These are phyloP conservation scores for Scolopax bukidnonensis DNA, from an alignment of 2,797 vertebrate genomes.

Conservation along the genomic window DNA sequence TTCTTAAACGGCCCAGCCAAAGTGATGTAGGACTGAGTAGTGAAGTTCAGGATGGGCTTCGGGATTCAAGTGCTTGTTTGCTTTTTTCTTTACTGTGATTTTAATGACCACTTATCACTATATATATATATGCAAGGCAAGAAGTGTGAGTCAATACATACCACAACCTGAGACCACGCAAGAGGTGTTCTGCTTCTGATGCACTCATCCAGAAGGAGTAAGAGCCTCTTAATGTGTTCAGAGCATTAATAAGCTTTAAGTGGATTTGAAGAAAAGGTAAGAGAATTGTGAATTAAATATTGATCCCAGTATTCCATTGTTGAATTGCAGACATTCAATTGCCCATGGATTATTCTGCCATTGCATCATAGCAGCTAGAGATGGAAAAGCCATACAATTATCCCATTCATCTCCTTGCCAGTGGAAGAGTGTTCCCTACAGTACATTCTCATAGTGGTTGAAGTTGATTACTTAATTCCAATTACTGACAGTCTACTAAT, in stretches of 20 bases:
- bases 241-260: slow-evolving; percentile 46
- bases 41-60: not conserved
- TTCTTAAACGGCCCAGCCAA: not conserved
- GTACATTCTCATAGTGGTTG: not conserved
- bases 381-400: slow-evolving; percentile 28
- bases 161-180: not conserved
- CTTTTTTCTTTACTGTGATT: not conserved
- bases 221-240: slow-evolving; percentile 24
- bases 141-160: not conserved
- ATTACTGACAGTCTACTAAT: slow-evolving; percentile 67
- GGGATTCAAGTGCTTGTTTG: not conserved
- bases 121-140: not conserved
- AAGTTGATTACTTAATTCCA: slow-evolving; percentile 66
- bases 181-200: not conserved
- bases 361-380: not conserved
- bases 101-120: not conserved
- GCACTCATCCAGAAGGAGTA: not conserved
- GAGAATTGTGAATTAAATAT: slow-evolving; percentile 61
- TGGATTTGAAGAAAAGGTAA: slow-evolving; percentile 34
- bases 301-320: slow-evolving; percentile 55
- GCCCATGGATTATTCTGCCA: slow-evolving; percentile 38
- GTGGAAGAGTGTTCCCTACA: slow-evolving; percentile 38
- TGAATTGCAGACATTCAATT: slow-evolving; percentile 22
- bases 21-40: accelerated
- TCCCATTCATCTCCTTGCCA: slow-evolving; percentile 49